A percentile compares a stretch with the other conserved stretches of the same genome.
These are phyloP conservation scores for Cottoperca gobio DNA, from an alignment of 2,797 vertebrate genomes.

Conservation along the genomic window DNA sequence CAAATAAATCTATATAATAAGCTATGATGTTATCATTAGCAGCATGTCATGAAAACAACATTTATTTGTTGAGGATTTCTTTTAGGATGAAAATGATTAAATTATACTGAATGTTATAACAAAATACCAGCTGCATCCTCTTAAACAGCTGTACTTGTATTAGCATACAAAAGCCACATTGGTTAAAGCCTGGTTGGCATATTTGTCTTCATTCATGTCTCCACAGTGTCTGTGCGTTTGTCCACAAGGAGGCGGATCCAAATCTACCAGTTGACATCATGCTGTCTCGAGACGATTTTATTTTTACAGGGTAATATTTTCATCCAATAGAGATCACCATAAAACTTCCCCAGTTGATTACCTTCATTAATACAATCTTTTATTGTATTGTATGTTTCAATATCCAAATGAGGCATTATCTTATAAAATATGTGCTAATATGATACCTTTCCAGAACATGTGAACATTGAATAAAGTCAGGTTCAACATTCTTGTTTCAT, in stretches of 20 bases:
- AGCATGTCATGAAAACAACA: not conserved
- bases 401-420: too few relatives aligned
- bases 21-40: not conserved
- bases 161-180: conserved; percentile 3
- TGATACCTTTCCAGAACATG: too few relatives aligned
- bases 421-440: too few relatives aligned
- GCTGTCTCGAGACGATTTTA: conserved; percentile 7
- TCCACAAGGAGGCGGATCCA: conserved; percentile 21
- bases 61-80: not conserved
- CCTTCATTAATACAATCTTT: too few relatives aligned
- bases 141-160: not conserved
- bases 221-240: not conserved
- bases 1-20: not conserved
- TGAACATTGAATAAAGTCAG: too few relatives aligned
- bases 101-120: not conserved
- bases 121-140: conserved; percentile 8
- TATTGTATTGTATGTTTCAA: too few relatives aligned
- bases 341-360: too few relatives aligned
- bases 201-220: conserved; percentile 10
- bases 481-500: too few relatives aligned
- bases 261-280: conserved; percentile 6
- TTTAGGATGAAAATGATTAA: conserved; percentile 6
- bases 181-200: conserved; percentile 16
- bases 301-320: not conserved
- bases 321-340: too few relatives aligned